These are phyloP conservation scores for Emys orbicularis DNA, from an alignment of 2,797 vertebrate species.

Conservation along the genomic window DNA sequence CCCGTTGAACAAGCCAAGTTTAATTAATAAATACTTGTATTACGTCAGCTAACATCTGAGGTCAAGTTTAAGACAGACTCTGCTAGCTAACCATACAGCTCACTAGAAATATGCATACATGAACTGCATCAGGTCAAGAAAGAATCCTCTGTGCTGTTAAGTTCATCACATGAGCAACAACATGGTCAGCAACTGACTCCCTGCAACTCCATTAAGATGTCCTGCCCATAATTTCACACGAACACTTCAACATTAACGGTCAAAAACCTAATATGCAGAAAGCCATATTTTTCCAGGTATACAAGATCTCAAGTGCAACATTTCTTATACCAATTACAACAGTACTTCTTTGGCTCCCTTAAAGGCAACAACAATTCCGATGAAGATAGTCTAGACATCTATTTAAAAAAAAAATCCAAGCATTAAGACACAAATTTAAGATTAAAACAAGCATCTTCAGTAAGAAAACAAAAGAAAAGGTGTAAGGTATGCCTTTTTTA, in stretches of 20 bases:
- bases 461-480: slow-evolving; percentile 26
- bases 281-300: slow-evolving; percentile 1
- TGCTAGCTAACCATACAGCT: slow-evolving; percentile 21
- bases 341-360: slow-evolving; percentile 54
- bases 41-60: slow-evolving; percentile 19
- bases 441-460: slow-evolving; percentile 1
- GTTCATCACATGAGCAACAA: slow-evolving; percentile 27
- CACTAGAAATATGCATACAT: not conserved
- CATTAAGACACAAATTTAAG: slow-evolving; percentile 43
- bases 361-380: slow-evolving; percentile 71
- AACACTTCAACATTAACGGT: slow-evolving; percentile 16
- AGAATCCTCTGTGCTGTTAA: not conserved
- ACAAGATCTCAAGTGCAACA: slow-evolving; percentile 62
- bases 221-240: not conserved
- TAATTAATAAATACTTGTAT: slow-evolving; percentile 7
- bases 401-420: slow-evolving; percentile 11
- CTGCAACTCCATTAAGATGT: slow-evolving; percentile 68
- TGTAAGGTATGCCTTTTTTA: not conserved
- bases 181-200: slow-evolving; percentile 37
- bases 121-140: slow-evolving; percentile 2
- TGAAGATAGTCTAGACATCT: slow-evolving; percentile 38
- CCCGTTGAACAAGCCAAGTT: slow-evolving; percentile 20
- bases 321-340: slow-evolving; percentile 71
- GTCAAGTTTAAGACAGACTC: not conserved
- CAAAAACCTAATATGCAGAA: slow-evolving; percentile 34